Base-by-base conservation (phyloP, 2,888 invertebrate genomes). In the Theristus sp. region DNA sequence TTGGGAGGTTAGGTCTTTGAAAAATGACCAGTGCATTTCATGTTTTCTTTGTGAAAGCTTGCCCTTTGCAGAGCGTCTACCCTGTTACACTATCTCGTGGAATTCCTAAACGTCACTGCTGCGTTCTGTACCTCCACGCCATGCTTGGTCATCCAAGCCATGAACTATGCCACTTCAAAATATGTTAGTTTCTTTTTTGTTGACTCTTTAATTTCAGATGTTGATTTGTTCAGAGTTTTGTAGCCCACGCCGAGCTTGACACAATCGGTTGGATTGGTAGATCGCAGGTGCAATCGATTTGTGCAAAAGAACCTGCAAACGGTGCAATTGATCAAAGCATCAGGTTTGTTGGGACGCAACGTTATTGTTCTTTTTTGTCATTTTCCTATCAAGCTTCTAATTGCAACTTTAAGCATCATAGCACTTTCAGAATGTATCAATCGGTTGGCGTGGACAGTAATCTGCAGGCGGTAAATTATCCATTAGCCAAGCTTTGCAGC, bases 71-170 rank as follows among this genome's bases (percentile, higher is more conserved):
- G 72, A 76, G 76, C 20, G 73, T 73, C 20, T 78, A 68, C 64
- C 78, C 78, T 24, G 69, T 74, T 10, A 69, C 71, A 60, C 66
- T 77, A 38, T 66, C 70, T 10, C 62, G 71, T 22, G 78, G 77
- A 1, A 63, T 65, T 24, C 77, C 78, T 25, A 70, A 64, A 56
- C 68, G 75, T 10, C 78, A 78, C 61, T 76, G 76, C 64, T 65
- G 76, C 49, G 77, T 78, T 0, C 67, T 75, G 2, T 78, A 77
- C 64, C 66, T 76, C 20, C 68, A 72, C 65, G 71, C 71, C 2
- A 68, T 68, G 57, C 65, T 73, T 58, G 24, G 30, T 2, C 29
- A 30, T 1, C 2, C 6, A 10, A 56, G 56, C 24, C 2, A 6
- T 31, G n/a, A 30, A 2, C 2, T 55, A 3, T 6, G 3, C 26